phyloP scores from a whole-genome alignment of 2,888 invertebrate genomes.

The Platycnemis pennipes region DNA sequence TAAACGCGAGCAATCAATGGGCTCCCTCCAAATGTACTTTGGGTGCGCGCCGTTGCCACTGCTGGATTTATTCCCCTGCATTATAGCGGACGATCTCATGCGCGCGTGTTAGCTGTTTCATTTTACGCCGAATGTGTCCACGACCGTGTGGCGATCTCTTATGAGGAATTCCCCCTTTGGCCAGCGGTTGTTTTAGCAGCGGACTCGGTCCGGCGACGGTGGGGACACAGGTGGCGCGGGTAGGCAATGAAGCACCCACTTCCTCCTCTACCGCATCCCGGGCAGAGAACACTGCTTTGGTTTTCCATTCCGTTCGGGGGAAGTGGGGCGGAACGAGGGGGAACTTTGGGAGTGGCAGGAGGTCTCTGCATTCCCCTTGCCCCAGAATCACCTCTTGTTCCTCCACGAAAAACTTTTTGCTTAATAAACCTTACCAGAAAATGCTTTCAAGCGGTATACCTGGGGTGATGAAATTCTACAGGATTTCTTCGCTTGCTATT shows the following conservation, averaged over 20 bases:
- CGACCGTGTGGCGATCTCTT: neutral
- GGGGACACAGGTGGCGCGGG: neutral
- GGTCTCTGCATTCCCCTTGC: neutral
- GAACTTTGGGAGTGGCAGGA: neutral
- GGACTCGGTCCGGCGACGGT: neutral
- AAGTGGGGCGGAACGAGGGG: neutral
- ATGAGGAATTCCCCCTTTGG: neutral
- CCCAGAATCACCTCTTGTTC: neutral
- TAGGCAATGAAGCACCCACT: neutral
- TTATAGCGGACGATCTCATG: neutral
- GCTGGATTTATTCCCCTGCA: neutral
- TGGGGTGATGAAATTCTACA: neutral
- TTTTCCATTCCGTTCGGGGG: neutral
- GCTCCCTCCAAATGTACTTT: neutral
- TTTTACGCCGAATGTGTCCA: neutral
- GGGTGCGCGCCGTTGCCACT: neutral
- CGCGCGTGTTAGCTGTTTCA: neutral
- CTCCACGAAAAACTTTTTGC: neutral
- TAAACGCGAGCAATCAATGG: neutral
- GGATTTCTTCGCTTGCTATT: neutral
- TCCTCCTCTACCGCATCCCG: neutral
- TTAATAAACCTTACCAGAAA: neutral
- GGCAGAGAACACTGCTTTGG: neutral
- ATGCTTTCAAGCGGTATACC: neutral
- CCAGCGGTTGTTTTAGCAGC: neutral